Percentiles rank a stretch among this genome's conserved stretches.
phyloP scores from a whole-genome alignment of 2,888 invertebrate species.

The Nomada fucata region DNA sequence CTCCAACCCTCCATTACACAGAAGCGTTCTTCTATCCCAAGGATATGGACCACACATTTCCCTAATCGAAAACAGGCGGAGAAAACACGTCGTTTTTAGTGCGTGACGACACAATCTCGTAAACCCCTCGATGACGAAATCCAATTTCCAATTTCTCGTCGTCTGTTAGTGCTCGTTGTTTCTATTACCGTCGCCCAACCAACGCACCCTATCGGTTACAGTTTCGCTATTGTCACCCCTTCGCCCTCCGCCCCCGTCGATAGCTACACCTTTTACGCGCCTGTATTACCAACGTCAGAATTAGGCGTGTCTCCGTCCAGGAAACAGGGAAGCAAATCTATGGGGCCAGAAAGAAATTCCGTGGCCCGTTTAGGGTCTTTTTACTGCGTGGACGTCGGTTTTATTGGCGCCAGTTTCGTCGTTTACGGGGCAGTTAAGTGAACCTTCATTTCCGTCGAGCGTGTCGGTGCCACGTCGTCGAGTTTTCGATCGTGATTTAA shows the following conservation, averaged over 20 bases:
- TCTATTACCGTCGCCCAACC: neutral
- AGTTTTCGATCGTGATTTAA: no score
- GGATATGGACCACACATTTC: neutral
- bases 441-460: slow-evolving; percentile 28
- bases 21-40: neutral
- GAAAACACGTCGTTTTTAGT: neutral
- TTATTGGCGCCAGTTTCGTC: slow-evolving; percentile 41
- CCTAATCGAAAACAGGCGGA: neutral
- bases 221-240: neutral
- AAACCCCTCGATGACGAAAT: slow-evolving; percentile 2
- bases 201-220: neutral
- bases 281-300: neutral
- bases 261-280: slow-evolving; percentile 12
- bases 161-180: neutral
- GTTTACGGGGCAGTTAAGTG: slow-evolving; percentile 7
- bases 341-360: neutral
- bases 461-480: neutral
- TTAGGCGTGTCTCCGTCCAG: slow-evolving; percentile 10
- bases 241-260: neutral
- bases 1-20: neutral
- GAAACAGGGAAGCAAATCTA: neutral
- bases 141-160: neutral
- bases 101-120: neutral
- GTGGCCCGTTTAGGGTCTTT: slow-evolving; percentile 10
- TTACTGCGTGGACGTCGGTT: slow-evolving; percentile 23